phyloP scores from a whole-genome alignment of 2,797 vertebrate genomes.

The Scarus forsteni region DNA sequence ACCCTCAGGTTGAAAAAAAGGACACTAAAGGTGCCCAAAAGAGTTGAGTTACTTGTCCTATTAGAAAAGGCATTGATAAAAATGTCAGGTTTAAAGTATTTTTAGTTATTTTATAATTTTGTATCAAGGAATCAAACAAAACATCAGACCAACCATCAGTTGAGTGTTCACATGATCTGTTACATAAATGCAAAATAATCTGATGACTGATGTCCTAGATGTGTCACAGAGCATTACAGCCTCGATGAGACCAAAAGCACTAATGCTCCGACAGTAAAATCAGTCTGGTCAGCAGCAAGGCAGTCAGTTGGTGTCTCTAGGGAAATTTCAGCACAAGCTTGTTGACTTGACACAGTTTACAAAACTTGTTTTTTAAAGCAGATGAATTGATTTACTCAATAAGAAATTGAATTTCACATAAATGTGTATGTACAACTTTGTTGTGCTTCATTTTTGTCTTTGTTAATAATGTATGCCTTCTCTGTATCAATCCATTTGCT shows the following conservation, averaged over 20 bases:
- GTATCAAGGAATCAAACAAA: slow-evolving; percentile 6
- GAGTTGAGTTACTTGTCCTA: no score
- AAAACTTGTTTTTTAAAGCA: slow-evolving; percentile 16
- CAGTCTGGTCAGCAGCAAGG: slow-evolving; percentile 43
- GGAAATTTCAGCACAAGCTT: slow-evolving; percentile 35
- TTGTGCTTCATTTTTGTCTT: not conserved
- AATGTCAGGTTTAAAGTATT: not conserved
- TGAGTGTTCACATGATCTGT: slow-evolving; percentile 41
- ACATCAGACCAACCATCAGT: slow-evolving; percentile 13
- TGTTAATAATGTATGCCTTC: not conserved
- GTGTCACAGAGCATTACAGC: slow-evolving; percentile 63
- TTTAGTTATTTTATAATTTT: not conserved
- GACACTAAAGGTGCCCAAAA: no score
- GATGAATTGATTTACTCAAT: slow-evolving; percentile 4
- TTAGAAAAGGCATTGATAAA: no score
- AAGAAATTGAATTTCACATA: not conserved
- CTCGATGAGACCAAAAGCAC: slow-evolving; percentile 24
- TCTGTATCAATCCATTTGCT: not conserved
- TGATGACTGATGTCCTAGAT: slow-evolving; percentile 69
- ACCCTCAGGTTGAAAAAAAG: no score
- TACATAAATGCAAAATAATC: slow-evolving; percentile 63
- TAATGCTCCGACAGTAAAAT: slow-evolving; percentile 49
- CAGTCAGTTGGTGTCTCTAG: slow-evolving; percentile 28
- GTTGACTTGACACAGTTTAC: slow-evolving; percentile 15
- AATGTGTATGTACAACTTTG: no score